phyloP scores from a whole-genome alignment of 2,113 vertebrate genomes.

The Ceyx margarethae region DNA sequence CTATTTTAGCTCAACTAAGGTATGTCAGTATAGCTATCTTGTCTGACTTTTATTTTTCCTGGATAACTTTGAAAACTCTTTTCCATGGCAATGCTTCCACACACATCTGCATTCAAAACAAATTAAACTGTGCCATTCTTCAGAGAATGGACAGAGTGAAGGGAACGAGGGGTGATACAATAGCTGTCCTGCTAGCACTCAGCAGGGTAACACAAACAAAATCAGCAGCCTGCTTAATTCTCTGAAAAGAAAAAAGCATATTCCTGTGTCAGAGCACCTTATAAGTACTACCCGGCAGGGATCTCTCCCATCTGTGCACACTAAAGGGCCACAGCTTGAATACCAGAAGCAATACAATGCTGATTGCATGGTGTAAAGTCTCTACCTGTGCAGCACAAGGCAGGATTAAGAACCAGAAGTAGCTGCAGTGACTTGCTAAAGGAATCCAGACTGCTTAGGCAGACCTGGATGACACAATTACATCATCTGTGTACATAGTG shows the following conservation, averaged over 20 bases:
- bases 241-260: background rate
- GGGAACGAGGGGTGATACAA: background rate
- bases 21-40: background rate
- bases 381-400: background rate
- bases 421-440: background rate
- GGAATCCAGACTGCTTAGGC: background rate
- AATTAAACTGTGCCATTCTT: background rate
- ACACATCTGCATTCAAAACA: background rate
- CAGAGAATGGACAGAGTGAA: background rate
- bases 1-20: background rate
- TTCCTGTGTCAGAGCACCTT: background rate
- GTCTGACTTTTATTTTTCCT: background rate
- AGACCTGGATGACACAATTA: background rate
- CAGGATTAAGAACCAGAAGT: background rate
- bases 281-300: background rate
- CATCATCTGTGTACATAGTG: background rate
- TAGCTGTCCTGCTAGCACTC: slow-evolving; percentile 6
- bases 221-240: background rate
- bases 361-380: background rate
- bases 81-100: background rate
- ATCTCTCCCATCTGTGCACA: slow-evolving; percentile 10
- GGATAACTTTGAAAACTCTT: background rate
- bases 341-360: background rate
- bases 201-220: slow-evolving; percentile 8
- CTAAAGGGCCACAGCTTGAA: slow-evolving; percentile 20